Evolutionary conservation across 2,888 invertebrate genomes (phyloP).

Genomic region (Agriopis aurantiaria): DNA sequence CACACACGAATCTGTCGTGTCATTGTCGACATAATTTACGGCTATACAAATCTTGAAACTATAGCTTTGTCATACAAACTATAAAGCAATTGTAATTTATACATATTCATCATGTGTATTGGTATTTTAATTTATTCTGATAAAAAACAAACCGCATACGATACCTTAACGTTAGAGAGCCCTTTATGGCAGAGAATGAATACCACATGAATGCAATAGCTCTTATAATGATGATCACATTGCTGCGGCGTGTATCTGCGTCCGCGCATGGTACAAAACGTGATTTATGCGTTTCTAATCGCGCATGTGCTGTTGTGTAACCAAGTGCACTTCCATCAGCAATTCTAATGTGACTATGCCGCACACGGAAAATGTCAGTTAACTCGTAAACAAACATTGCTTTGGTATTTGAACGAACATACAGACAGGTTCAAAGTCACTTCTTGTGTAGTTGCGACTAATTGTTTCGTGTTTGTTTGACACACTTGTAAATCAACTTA

Average conservation of each 20-base stretch:
- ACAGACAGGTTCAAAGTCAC: constrained; percentile 32
- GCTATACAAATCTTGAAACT: background rate
- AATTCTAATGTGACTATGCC: constrained; percentile 50
- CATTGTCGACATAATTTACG: background rate
- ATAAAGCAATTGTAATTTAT: constrained; percentile 6
- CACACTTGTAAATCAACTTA: background rate
- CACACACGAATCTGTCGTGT: background rate
- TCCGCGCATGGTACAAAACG: constrained; percentile 66
- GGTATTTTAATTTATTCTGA: constrained; percentile 21
- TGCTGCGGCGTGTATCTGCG: constrained; percentile 50
- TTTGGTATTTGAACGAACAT: constrained; percentile 14
- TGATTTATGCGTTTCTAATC: constrained; percentile 71
- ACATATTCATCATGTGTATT: constrained; percentile 6
- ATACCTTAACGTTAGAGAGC: constrained; percentile 26
- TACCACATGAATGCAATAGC: constrained; percentile 45
- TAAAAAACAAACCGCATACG: constrained; percentile 25
- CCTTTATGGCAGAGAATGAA: constrained; percentile 35
- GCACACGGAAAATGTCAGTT: constrained; percentile 46
- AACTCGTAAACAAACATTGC: constrained; percentile 16
- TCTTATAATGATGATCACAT: constrained; percentile 57
- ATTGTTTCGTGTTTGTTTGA: constrained; percentile 11
- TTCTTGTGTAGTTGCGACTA: constrained; percentile 6
- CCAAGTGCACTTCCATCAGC: constrained; percentile 43
- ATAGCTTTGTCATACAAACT: background rate
- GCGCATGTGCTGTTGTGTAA: constrained; percentile 65